phyloP scores from a whole-genome alignment of 2,113 vertebrate species.

The Sminthopsis crassicaudata region DNA sequence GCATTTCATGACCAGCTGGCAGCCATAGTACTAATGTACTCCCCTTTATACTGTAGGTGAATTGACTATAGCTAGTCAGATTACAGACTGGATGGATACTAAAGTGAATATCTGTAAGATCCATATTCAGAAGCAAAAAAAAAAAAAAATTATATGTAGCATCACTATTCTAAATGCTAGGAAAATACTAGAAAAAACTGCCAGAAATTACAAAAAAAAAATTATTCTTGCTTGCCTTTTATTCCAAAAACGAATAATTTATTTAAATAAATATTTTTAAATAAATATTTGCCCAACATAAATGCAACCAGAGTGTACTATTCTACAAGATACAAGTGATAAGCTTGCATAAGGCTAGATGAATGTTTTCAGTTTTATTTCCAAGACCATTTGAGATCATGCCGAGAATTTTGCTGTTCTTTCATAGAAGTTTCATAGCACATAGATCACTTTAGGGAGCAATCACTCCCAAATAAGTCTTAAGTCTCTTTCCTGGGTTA shows the following conservation, averaged over 20 bases:
- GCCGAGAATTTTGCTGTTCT: background rate
- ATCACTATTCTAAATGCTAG: background rate
- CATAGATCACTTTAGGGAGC: background rate
- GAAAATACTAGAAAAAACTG: background rate
- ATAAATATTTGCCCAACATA: conserved; percentile 1
- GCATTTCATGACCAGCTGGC: conserved; percentile 53
- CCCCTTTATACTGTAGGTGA: conserved; percentile 7
- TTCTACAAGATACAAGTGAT: background rate
- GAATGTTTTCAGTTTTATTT: background rate
- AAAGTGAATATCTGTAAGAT: background rate
- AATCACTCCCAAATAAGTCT: background rate
- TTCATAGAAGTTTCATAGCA: background rate
- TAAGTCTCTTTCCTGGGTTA: background rate
- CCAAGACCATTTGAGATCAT: background rate
- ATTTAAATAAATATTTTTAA: conserved; percentile 45
- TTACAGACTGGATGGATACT: background rate
- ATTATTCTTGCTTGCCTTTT: conserved; percentile 16
- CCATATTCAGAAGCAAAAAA: background rate
- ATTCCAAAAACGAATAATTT: conserved; percentile 16
- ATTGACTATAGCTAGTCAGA: conserved; percentile 43
- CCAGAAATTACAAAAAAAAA: background rate
- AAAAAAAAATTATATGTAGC: background rate
- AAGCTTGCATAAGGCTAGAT: background rate
- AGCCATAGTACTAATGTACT: conserved; percentile 19
- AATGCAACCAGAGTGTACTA: background rate